These are phyloP conservation scores for Hypotaenidia philippensis DNA, from an alignment of 2,797 vertebrate species.

Conservation along the genomic window DNA sequence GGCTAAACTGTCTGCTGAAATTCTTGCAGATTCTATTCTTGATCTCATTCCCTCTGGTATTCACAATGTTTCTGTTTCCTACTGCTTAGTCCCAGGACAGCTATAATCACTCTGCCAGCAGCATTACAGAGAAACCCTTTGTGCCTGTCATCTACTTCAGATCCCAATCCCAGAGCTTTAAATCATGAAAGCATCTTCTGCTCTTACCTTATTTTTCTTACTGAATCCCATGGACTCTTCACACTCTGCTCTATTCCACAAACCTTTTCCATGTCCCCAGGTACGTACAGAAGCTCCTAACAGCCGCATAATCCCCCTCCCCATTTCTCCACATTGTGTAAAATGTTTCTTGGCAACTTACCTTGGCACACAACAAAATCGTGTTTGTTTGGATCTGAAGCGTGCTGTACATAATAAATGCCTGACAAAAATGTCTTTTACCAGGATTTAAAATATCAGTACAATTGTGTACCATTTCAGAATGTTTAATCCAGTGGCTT, in stretches of 20 bases:
- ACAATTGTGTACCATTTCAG: not conserved
- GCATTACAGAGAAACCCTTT: not conserved
- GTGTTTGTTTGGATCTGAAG: not conserved
- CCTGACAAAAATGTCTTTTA: not conserved
- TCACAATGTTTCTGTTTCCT: slow-evolving; percentile 3
- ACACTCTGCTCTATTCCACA: not conserved
- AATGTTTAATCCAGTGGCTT: not conserved
- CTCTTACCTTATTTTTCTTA: slow-evolving; percentile 11
- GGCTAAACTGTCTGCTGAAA: not conserved
- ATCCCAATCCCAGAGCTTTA: not conserved
- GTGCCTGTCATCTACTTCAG: not conserved
- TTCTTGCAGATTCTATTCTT: slow-evolving; percentile 22
- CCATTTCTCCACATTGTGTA: not conserved
- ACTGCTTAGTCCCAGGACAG: not conserved
- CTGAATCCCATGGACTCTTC: not conserved
- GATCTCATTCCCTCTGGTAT: slow-evolving; percentile 10
- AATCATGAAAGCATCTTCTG: not conserved
- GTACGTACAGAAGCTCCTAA: not conserved
- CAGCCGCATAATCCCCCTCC: not conserved
- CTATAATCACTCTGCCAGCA: slow-evolving; percentile 8
- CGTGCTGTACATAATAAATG: not conserved
- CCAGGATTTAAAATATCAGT: not conserved
- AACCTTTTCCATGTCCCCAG: not conserved
- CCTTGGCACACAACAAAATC: not conserved
- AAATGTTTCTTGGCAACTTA: not conserved